Evolutionary conservation across 2,113 vertebrate genomes (phyloP).

Genomic region (Pollachius pollachius): DNA sequence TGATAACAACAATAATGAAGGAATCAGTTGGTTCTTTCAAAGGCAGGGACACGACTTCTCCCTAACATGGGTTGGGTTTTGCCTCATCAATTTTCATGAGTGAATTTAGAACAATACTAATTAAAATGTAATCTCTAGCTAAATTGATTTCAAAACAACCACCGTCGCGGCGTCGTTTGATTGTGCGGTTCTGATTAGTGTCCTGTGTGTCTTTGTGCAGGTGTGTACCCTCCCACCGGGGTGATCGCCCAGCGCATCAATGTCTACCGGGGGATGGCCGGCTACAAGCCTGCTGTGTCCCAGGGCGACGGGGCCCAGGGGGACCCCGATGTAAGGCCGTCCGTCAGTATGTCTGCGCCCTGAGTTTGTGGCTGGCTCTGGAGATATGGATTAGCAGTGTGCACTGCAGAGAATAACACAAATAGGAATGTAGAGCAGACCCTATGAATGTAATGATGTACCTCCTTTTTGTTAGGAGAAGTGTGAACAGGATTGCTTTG

Average conservation of each 20-base stretch:
- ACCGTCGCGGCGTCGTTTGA: too few species aligned
- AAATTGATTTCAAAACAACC: background rate
- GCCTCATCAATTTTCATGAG: background rate
- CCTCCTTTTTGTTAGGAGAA: too few species aligned
- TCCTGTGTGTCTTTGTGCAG: slow-evolving; percentile 11
- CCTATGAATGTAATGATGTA: too few species aligned
- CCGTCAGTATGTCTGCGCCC: background rate
- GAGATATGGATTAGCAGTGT: too few species aligned
- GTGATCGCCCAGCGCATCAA: slow-evolving; percentile 89
- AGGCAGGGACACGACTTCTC: too few species aligned
- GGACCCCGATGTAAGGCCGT: slow-evolving; percentile 75
- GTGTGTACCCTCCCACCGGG: slow-evolving; percentile 68
- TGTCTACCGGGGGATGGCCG: slow-evolving; percentile 78
- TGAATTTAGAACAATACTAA: background rate
- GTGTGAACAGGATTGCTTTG: too few species aligned
- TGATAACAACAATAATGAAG: too few species aligned
- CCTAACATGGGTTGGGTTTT: too few species aligned
- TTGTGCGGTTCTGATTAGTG: background rate
- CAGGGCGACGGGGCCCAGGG: slow-evolving; percentile 51
- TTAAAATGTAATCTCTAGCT: background rate
- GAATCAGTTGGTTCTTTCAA: too few species aligned
- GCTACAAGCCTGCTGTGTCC: slow-evolving; percentile 63
- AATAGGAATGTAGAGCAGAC: too few species aligned
- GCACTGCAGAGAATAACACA: too few species aligned
- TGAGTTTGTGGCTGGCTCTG: too few species aligned